Conservation (phyloP, 1,140 invertebrate species). For the Formica exsecta region DNA sequence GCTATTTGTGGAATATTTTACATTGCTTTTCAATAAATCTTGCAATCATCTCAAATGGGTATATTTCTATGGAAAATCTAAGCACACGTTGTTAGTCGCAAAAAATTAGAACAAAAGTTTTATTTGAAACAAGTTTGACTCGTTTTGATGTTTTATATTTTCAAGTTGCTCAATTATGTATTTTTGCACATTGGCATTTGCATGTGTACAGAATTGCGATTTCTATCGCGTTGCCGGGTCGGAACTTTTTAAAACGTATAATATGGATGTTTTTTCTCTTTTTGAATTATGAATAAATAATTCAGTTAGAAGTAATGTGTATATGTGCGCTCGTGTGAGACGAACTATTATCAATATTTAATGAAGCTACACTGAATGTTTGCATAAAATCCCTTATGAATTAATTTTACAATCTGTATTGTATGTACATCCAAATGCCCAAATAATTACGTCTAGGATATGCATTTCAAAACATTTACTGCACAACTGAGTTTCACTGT, state of each 20-base stretch:
- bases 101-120: slow-evolving; percentile 20
- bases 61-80: neutral
- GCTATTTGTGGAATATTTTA: neutral
- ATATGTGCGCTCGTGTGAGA: neutral
- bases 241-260: neutral
- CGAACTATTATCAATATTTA: slow-evolving; percentile 14
- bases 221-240: neutral
- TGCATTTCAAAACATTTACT: slow-evolving; percentile 12
- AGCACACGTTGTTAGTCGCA: neutral
- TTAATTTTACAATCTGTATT: neutral
- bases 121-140: neutral
- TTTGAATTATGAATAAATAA: slow-evolving; percentile 1
- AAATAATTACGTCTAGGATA: slow-evolving; percentile 36
- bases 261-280: neutral
- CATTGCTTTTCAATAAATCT: neutral
- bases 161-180: neutral
- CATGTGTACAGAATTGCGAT: neutral
- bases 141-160: neutral
- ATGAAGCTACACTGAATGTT: neutral
- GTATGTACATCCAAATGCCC: neutral
- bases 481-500: neutral
- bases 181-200: neutral
- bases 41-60: neutral
- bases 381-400: neutral
- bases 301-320: neutral